Conservation (phyloP, 2,797 vertebrate genomes). For the Margarornis squamiger region DNA sequence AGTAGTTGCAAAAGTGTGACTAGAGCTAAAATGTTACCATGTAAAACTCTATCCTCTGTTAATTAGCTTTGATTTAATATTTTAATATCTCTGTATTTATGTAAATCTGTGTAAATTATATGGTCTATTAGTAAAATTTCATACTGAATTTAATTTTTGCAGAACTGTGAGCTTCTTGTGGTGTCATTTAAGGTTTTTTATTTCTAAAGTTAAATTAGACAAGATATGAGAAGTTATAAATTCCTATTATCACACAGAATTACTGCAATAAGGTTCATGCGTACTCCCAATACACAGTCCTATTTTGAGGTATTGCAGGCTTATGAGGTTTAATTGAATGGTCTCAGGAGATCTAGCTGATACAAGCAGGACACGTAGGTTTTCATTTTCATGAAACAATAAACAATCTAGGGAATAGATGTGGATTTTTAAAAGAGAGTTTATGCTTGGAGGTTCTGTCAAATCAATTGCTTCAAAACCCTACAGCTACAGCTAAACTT, state of each 20-base stretch:
- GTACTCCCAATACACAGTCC: slow-evolving; percentile 23
- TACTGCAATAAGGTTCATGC: slow-evolving; percentile 53
- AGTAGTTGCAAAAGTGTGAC: slow-evolving; percentile 34
- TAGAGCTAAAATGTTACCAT: slow-evolving; percentile 23
- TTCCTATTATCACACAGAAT: slow-evolving; percentile 39
- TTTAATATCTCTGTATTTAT: slow-evolving; percentile 70
- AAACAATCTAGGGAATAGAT: slow-evolving; percentile 72
- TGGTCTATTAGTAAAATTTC: slow-evolving; percentile 68
- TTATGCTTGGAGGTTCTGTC: slow-evolving; percentile 76
- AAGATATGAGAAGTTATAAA: slow-evolving; percentile 37
- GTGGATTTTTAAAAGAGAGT: slow-evolving; percentile 71
- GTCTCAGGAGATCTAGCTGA: slow-evolving; percentile 62
- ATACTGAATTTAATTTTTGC: slow-evolving; percentile 59
- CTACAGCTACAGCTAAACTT: slow-evolving; percentile 76
- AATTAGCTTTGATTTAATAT: slow-evolving; percentile 67
- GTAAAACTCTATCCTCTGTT: slow-evolving; percentile 59
- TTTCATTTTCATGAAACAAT: slow-evolving; percentile 72
- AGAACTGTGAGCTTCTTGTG: slow-evolving; percentile 59
- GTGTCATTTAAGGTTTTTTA: slow-evolving; percentile 53
- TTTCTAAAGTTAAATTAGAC: slow-evolving; percentile 44
- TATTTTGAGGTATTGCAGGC: slow-evolving; percentile 25
- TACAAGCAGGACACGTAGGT: slow-evolving; percentile 44
- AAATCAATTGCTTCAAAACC: slow-evolving; percentile 78
- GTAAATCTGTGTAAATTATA: slow-evolving; percentile 65
- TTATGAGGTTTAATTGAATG: slow-evolving; percentile 39